Evolutionary conservation across 1,140 invertebrate genomes (phyloP), one percentile per base, ranked within the genome.

Genomic region (Drosophila arizonae): DNA sequence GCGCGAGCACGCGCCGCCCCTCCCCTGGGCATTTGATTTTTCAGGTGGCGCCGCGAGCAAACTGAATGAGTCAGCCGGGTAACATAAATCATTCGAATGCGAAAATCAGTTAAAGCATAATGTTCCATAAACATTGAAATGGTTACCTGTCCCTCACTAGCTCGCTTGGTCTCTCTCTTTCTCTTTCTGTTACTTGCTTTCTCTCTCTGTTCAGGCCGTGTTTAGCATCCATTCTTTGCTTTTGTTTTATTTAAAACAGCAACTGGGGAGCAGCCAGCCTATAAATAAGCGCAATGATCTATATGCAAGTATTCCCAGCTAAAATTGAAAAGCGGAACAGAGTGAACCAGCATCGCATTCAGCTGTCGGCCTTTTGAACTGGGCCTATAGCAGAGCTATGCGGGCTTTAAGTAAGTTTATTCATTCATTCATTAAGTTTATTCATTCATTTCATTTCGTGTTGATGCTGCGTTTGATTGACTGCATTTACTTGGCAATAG

Each of bases 31-130:
- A 55, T 84, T 74, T 62, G 50, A 45, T 62, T 72, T 51, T 51
- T 36, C 78, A 79, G 78, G 76, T 79, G 26, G 33, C 33, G 56
- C 24, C 13, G 21, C 4, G 10, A 17, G 48, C 48, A 17, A 6
- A 8, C 9, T 67, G 80, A 89, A 89, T 73, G 84, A 84, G 84
- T 88, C 84, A 75, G 79, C 15, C 46, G 84, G 85, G 79, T 72
- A 72, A 76, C 74, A 88, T 88, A 89, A 89, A 88, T 88, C 84
- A 88, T 88, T 80, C 65, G 79, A 88, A 85, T 84, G 85, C 64
- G 77, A 78, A 87, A 88, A 84, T 89, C 84, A 89, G 85, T 89
- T 88, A 89, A 84, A 80, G 75, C 77, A 75, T 84, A 84, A 84
- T 72, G 67, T 71, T 45, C 57, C 57, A 58, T 63, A 81, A 79